Evolutionary conservation across 2,888 invertebrate genomes (phyloP).

Genomic region (Caenorhabditis afra): DNA sequence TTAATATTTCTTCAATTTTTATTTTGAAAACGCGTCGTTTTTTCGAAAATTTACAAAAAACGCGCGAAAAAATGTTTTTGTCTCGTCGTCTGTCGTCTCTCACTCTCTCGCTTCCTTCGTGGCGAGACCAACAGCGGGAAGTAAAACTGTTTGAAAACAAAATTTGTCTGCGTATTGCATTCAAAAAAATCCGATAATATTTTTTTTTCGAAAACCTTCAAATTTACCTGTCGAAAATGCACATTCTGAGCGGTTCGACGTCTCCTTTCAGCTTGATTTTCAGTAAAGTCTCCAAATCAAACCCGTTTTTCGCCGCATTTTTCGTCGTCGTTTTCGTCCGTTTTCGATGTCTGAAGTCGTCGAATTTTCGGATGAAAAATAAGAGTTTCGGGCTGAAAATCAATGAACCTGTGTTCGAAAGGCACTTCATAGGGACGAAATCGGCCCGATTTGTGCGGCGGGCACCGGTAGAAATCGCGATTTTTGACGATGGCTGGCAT

Average conservation of each 20-base stretch:
- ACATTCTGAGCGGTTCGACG: conserved; percentile 59
- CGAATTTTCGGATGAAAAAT: background rate
- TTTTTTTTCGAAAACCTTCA: too few species aligned
- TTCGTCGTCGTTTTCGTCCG: background rate
- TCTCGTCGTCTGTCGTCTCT: too few species aligned
- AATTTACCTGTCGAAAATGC: conserved; percentile 60
- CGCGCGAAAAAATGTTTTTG: too few species aligned
- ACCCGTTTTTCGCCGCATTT: conserved; percentile 3
- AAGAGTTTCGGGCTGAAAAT: too few species aligned
- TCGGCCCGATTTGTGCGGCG: conserved; percentile 25
- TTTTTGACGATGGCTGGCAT: conserved; percentile 39
- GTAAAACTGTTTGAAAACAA: too few species aligned
- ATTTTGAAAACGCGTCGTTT: too few species aligned
- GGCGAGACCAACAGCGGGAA: too few species aligned
- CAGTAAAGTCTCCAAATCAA: conserved; percentile 28
- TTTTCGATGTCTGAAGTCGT: conserved; percentile 42
- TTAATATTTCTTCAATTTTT: too few species aligned
- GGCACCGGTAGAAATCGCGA: conserved; percentile 18
- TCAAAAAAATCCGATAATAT: too few species aligned
- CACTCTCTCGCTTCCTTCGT: too few species aligned
- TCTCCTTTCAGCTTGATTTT: conserved; percentile 56
- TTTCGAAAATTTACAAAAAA: too few species aligned
- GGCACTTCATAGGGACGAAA: conserved; percentile 47
- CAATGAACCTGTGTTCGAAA: conserved; percentile 35
- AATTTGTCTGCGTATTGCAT: too few species aligned